Evolutionary conservation across 2,113 vertebrate genomes (phyloP).

Genomic region (Anas platyrhynchos): DNA sequence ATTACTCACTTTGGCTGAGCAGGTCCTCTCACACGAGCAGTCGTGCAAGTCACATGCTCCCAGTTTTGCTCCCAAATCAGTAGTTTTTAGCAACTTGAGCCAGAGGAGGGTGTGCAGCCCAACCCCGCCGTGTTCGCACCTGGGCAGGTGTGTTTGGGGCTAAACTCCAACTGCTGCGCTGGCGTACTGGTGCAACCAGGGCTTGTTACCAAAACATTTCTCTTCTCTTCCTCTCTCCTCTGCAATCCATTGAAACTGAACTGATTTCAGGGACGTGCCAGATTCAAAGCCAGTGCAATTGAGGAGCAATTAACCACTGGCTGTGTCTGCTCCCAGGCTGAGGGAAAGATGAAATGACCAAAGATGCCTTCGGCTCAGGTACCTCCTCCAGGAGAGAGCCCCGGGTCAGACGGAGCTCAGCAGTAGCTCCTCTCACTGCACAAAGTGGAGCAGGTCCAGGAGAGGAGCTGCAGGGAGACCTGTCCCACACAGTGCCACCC

Average conservation of each 20-base stretch:
- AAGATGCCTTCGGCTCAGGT: neutral
- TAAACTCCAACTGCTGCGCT: rapidly evolving
- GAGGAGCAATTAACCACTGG: neutral
- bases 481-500: no score
- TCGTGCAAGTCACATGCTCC: neutral
- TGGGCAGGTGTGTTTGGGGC: rapidly evolving
- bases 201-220: neutral
- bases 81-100: neutral
- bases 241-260: neutral
- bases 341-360: neutral
- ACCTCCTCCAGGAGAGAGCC: neutral
- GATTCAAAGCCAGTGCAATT: neutral
- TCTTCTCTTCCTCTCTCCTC: neutral
- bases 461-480: rapidly evolving
- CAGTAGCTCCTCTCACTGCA: neutral
- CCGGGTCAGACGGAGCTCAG: neutral
- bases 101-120: neutral
- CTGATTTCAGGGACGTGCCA: neutral
- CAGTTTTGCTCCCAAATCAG: neutral
- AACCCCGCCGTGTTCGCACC: rapidly evolving
- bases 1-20: neutral
- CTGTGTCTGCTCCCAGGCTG: neutral
- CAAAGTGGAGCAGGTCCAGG: neutral
- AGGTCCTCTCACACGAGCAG: neutral
- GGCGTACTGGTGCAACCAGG: rapidly evolving